Evolutionary conservation across 1,140 invertebrate species (phyloP).

Genomic region (Harpegnathos saltator): DNA sequence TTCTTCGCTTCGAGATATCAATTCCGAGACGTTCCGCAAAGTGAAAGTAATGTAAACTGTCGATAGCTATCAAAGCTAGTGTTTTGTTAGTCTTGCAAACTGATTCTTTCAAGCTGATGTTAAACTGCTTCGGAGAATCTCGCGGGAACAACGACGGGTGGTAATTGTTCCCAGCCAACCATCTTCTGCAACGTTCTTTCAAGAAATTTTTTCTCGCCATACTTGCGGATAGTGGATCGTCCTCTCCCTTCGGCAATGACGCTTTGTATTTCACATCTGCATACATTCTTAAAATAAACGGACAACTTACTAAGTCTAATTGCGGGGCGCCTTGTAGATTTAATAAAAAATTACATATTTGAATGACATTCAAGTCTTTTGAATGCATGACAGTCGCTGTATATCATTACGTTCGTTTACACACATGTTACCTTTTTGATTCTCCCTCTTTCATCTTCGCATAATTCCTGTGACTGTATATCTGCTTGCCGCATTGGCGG

Average conservation of each 20-base stretch:
- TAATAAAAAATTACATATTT: no score
- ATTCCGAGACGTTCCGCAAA: conserved; percentile 91
- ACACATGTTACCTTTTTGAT: conserved; percentile 49
- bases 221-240: conserved; percentile 86
- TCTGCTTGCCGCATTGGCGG: conserved; percentile 63
- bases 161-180: conserved; percentile 81
- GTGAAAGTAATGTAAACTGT: conserved; percentile 89
- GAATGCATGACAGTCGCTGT: not conserved
- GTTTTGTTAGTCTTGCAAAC: conserved; percentile 89
- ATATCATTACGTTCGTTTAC: not conserved
- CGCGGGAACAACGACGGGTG: conserved; percentile 78
- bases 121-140: conserved; percentile 51
- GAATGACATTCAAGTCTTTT: not conserved
- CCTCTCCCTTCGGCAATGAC: conserved; percentile 84
- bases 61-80: conserved; percentile 90
- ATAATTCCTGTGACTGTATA: conserved; percentile 71
- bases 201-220: conserved; percentile 69
- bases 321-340: not conserved
- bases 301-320: conserved; percentile 51
- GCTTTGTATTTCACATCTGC: conserved; percentile 77
- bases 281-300: conserved; percentile 49
- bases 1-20: conserved; percentile 87
- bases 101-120: conserved; percentile 80
- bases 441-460: conserved; percentile 27
- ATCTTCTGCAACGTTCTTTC: conserved; percentile 79